phyloP scores from a whole-genome alignment of 2,113 vertebrate species.

The Gallinago undulata region DNA sequence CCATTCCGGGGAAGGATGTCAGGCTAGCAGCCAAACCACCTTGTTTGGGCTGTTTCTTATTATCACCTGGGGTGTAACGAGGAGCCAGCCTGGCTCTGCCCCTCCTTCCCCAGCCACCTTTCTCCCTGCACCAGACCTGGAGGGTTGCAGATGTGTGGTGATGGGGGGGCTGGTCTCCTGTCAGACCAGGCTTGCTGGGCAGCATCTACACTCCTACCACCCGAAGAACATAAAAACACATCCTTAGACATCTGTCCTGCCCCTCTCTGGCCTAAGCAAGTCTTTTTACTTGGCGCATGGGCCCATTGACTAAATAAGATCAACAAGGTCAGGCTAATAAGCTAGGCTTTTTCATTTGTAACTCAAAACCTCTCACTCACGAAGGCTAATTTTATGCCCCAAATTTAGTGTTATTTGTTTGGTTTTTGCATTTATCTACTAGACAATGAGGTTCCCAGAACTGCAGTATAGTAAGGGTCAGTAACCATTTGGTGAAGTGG shows the following conservation, averaged over 20 bases:
- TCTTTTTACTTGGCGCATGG: background rate
- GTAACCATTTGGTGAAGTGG: background rate
- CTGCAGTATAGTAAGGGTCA: background rate
- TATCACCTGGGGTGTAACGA: background rate
- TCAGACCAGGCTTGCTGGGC: background rate
- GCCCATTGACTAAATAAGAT: background rate
- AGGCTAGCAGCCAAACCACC: background rate
- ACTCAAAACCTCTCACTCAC: background rate
- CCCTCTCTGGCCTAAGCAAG: background rate
- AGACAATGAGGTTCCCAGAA: background rate
- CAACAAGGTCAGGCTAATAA: background rate
- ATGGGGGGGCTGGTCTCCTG: background rate
- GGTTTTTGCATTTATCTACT: background rate
- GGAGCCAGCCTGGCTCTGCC: background rate
- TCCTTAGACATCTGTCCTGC: background rate
- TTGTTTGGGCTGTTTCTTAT: background rate
- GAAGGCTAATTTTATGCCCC: background rate
- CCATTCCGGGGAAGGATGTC: background rate
- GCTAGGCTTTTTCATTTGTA: background rate
- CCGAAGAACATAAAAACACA: fast-evolving
- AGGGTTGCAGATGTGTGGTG: background rate
- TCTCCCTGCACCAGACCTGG: fast-evolving
- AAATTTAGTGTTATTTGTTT: background rate
- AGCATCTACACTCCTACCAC: background rate
- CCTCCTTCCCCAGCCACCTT: background rate